phyloP scores from a whole-genome alignment of 2,113 vertebrate species.

The Leucopsar rothschildi region DNA sequence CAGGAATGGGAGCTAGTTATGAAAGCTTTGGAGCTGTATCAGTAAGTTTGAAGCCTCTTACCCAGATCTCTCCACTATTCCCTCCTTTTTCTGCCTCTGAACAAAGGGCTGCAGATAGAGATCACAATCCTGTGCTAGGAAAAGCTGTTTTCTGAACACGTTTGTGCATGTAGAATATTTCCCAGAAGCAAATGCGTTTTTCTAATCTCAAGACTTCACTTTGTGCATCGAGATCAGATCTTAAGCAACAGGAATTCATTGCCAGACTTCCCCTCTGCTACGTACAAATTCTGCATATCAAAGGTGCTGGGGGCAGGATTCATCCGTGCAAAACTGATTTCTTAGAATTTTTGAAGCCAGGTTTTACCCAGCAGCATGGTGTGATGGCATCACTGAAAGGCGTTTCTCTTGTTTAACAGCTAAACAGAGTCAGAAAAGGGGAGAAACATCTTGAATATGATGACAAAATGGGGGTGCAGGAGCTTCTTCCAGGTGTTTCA shows the following conservation, averaged over 20 bases:
- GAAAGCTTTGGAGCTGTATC: neutral
- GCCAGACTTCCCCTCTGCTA: slow-evolving; percentile 23
- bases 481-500: neutral
- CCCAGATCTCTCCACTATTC: neutral
- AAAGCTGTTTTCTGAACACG: neutral
- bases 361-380: neutral
- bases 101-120: neutral
- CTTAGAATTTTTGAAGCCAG: neutral
- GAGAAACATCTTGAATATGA: neutral
- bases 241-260: slow-evolving; percentile 23
- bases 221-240: slow-evolving; percentile 8
- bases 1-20: neutral
- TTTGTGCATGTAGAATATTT: slow-evolving; percentile 17
- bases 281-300: slow-evolving; percentile 26
- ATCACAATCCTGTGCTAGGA: neutral
- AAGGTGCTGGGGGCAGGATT: neutral
- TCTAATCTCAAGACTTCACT: slow-evolving; percentile 16
- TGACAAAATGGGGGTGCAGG: neutral
- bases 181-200: slow-evolving; percentile 34
- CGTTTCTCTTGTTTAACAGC: neutral
- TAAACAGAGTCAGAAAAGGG: neutral
- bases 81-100: neutral
- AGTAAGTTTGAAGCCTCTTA: neutral
- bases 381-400: neutral
- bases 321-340: neutral